These are phyloP conservation scores for Cranoglanis bouderius DNA, from an alignment of 2,113 vertebrate genomes.

Conservation along the genomic window DNA sequence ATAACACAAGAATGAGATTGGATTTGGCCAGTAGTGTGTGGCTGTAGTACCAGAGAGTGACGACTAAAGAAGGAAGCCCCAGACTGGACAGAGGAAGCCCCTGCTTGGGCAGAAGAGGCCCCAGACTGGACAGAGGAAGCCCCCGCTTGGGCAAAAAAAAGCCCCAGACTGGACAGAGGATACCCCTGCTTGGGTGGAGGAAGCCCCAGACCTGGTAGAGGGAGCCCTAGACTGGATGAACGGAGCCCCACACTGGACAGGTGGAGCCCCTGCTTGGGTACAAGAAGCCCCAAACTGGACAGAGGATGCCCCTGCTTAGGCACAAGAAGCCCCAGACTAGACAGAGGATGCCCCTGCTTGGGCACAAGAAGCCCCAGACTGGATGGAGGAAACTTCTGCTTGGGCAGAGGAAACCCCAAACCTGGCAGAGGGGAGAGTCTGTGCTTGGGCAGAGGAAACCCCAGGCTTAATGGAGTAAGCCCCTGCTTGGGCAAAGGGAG, in stretches of 20 bases:
- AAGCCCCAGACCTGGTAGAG: background rate
- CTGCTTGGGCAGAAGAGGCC: background rate
- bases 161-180: background rate
- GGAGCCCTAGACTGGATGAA: no score
- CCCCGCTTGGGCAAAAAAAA: background rate
- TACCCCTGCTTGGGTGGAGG: background rate
- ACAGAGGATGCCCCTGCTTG: no score
- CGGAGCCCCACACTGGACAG: background rate
- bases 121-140: background rate
- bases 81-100: background rate
- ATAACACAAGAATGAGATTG: background rate
- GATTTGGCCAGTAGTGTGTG: background rate
- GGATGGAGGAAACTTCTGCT: background rate
- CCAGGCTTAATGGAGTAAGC: background rate
- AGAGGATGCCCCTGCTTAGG: no score
- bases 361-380: background rate
- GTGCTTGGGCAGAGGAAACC: background rate
- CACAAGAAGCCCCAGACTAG: no score
- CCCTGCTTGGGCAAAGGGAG: background rate
- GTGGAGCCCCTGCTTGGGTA: background rate
- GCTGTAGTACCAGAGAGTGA: background rate
- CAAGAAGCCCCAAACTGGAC: no score
- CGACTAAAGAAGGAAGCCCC: background rate
- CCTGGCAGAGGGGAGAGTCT: no score
- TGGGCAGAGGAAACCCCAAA: background rate